Evolutionary conservation across 2,888 invertebrate genomes (phyloP).

Genomic region (Polietes domitor): DNA sequence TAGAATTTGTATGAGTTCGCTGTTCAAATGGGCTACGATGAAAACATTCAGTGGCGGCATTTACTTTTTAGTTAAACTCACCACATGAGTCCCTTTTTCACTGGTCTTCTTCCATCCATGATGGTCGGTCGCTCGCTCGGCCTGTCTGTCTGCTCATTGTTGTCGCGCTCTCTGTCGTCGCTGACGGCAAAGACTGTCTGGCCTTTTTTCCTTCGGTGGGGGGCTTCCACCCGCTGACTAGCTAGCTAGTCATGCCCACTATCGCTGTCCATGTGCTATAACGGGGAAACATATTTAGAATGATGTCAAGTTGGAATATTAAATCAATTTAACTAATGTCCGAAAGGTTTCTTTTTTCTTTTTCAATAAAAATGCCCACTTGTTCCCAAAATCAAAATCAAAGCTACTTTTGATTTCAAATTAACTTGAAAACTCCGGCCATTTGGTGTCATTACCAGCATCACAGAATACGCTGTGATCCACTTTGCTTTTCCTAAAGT

Average conservation of each 20-base stretch:
- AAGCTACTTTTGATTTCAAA: not conserved
- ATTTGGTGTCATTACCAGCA: slow-evolving; percentile 41
- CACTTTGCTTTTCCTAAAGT: slow-evolving; percentile 3
- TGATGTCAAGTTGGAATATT: slow-evolving; percentile 37
- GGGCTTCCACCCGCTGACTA: slow-evolving; percentile 58
- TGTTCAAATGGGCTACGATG: not conserved
- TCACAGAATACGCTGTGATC: not conserved
- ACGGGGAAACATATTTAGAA: slow-evolving; percentile 22
- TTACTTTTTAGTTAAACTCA: slow-evolving; percentile 49
- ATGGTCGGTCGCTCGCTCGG: not conserved
- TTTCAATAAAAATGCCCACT: not conserved
- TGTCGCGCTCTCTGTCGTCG: slow-evolving; percentile 54
- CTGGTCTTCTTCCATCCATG: not conserved
- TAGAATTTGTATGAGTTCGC: slow-evolving; percentile 56
- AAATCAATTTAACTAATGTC: slow-evolving; percentile 35
- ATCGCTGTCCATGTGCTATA: slow-evolving; percentile 37
- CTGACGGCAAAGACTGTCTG: slow-evolving; percentile 11
- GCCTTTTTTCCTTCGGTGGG: not conserved
- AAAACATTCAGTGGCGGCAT: slow-evolving; percentile 58
- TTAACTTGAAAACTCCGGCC: not conserved
- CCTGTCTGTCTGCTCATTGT: slow-evolving; percentile 55
- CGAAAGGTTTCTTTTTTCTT: not conserved
- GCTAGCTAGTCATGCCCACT: slow-evolving; percentile 10
- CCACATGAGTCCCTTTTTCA: slow-evolving; percentile 60
- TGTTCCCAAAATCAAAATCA: not conserved